Conservation (phyloP, 2,797 vertebrate genomes). For the Cichlasoma orientale region DNA sequence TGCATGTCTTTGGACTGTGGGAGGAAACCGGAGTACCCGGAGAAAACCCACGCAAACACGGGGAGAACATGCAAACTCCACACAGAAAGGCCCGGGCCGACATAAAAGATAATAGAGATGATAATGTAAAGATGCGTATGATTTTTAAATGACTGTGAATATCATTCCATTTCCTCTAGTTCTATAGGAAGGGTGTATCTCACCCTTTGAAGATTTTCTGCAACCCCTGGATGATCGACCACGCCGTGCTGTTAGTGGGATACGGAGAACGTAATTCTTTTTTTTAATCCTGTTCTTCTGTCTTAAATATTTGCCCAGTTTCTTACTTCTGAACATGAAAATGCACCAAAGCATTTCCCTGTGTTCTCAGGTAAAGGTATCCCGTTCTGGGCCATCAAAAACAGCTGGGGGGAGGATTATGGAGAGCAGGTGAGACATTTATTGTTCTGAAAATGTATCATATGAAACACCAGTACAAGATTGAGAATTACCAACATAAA, state of each 20-base stretch:
- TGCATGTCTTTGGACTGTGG: no score
- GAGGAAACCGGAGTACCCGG: no score
- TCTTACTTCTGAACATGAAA: not conserved
- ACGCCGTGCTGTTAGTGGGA: conserved; percentile 90
- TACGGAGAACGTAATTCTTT: conserved; percentile 87
- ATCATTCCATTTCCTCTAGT: conserved; percentile 69
- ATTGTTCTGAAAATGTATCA: not conserved
- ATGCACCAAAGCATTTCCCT: not conserved
- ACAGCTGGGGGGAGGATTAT: conserved; percentile 93
- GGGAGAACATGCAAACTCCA: no score
- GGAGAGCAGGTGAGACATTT: conserved; percentile 85
- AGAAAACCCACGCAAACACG: no score
- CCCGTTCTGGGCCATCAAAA: conserved; percentile 95
- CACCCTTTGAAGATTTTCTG: conserved; percentile 88
- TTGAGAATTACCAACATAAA: not conserved
- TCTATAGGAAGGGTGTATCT: conserved; percentile 89
- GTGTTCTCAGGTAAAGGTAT: conserved; percentile 77
- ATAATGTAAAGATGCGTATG: not conserved
- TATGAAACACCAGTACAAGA: not conserved
- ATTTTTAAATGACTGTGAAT: not conserved
- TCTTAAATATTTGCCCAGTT: not conserved
- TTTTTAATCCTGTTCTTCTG: not conserved
- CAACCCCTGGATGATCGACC: conserved; percentile 91
- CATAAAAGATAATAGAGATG: not conserved
- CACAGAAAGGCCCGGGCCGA: no score